phyloP scores from a whole-genome alignment of 1,140 invertebrate species.

The Rhynchophorus ferrugineus region DNA sequence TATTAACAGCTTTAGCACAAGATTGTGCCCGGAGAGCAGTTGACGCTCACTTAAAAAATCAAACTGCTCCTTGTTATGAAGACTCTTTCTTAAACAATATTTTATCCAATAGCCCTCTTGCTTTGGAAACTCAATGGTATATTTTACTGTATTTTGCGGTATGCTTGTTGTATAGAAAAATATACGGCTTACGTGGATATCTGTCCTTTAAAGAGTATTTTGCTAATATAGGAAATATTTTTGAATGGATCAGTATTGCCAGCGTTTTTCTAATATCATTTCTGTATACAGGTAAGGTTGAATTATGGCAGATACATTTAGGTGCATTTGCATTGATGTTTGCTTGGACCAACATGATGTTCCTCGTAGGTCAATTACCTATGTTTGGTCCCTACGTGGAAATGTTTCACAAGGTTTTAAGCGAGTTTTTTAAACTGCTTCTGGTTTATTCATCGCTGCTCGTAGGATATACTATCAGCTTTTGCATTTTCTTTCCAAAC shows the following conservation, averaged over 20 bases:
- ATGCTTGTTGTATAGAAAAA: constrained; percentile 65
- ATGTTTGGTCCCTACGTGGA: constrained; percentile 78
- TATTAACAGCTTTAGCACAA: constrained; percentile 66
- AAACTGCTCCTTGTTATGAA: constrained; percentile 55
- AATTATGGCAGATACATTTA: constrained; percentile 72
- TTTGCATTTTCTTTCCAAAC: constrained; percentile 75
- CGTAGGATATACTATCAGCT: constrained; percentile 76
- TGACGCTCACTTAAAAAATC: constrained; percentile 49
- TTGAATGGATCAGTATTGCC: constrained; percentile 74
- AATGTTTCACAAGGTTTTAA: constrained; percentile 77
- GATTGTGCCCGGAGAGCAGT: constrained; percentile 63
- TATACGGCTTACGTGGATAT: constrained; percentile 67
- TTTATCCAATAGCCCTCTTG: constrained; percentile 57
- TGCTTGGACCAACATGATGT: constrained; percentile 78
- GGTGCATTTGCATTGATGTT: constrained; percentile 73
- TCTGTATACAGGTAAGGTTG: constrained; percentile 64
- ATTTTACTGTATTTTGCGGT: constrained; percentile 61
- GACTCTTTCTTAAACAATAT: constrained; percentile 62
- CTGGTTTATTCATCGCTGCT: constrained; percentile 74
- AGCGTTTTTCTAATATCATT: constrained; percentile 74
- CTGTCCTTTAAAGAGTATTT: constrained; percentile 68
- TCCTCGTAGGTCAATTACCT: constrained; percentile 77
- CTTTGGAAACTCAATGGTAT: constrained; percentile 71
- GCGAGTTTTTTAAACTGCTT: constrained; percentile 73
- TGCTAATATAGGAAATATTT: constrained; percentile 69